Base-by-base conservation (phyloP, 2,797 vertebrate genomes). In the Labroides dimidiatus region DNA sequence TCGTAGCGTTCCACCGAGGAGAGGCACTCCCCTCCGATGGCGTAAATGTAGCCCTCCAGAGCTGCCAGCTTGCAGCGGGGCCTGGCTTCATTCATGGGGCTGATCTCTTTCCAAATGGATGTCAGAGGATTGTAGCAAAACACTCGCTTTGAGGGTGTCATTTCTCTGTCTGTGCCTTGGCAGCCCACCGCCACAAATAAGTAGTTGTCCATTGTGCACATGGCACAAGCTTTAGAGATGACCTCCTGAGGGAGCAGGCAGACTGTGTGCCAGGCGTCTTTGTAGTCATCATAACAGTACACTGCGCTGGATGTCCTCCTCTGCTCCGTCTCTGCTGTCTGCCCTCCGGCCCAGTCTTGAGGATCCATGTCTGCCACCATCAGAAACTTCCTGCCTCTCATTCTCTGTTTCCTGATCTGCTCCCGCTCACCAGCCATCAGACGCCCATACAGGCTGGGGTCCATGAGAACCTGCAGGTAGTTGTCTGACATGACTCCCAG, bases 201-300 rank as follows among this genome's bases (percentile, higher is more conserved):
- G 78, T 98, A 99, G 85, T 99, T 99, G 89, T 98, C 97, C 93
- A 99, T 95, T 27, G 93, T 95, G 75, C 97, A 96, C 87, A 95
- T 60, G 43, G 97, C 94, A 0, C 95, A 95, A 1, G 96, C 96
- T 62, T 81, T 88, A 64, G 96, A 96, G 67, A 95, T 80, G 6
- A 93, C 95, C 82, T 97, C 96, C 0, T 83, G 80, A 0, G 97
- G 97, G 75, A 99, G 62, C 0, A 54, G 66, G 65, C 94, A 93
- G 45, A 97, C 92, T 0, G 61, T 85, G 12, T 87, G 86, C 98
- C 98, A 99, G 64, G 16, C 7, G 27, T 98, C 95, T 39, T 42
- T 84, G 37, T 85, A 72, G 0, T 94, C 92, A 0, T 98, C 94
- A 0, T 98, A 99, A 89, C 93, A 96, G 81, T 95, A 96, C 64